Conservation (phyloP, 2,888 invertebrate genomes). For the Perizoma affinitatum region DNA sequence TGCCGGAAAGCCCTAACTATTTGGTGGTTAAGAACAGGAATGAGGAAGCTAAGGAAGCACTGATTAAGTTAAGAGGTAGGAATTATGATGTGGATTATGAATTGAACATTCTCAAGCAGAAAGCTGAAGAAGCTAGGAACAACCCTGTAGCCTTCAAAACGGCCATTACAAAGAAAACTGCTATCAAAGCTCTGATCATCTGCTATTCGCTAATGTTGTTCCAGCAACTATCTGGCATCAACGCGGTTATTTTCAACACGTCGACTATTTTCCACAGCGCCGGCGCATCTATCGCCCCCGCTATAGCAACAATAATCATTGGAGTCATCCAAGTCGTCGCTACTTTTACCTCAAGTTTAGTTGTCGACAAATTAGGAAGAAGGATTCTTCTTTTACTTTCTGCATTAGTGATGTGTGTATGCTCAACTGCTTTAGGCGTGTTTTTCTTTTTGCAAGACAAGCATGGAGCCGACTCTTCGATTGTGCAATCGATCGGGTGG, state of each 20-base stretch:
- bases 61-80: conserved; percentile 89
- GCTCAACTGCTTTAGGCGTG: conserved; percentile 87
- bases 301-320: conserved; percentile 89
- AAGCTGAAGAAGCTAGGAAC: conserved; percentile 78
- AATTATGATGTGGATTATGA: conserved; percentile 88
- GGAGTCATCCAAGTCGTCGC: conserved; percentile 92
- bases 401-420: conserved; percentile 87
- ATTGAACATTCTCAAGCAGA: conserved; percentile 84
- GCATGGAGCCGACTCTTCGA: conserved; percentile 54
- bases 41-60: conserved; percentile 87
- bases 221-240: conserved; percentile 94
- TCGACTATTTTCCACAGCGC: conserved; percentile 89
- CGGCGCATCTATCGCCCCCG: conserved; percentile 82
- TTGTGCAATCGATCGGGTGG: conserved; percentile 86
- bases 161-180: conserved; percentile 85
- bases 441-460: conserved; percentile 85
- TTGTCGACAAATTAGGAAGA: conserved; percentile 92
- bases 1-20: conserved; percentile 94
- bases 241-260: conserved; percentile 92
- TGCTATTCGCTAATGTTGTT: conserved; percentile 93
- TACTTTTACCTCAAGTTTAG: conserved; percentile 89
- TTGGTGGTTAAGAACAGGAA: conserved; percentile 86
- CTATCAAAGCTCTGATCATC: conserved; percentile 87
- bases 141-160: conserved; percentile 82
- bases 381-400: conserved; percentile 90